Percentiles rank a stretch among this genome's conserved stretches.
These are phyloP conservation scores for Drosophila eohydei DNA, from an alignment of 2,888 invertebrate genomes.

Conservation along the genomic window DNA sequence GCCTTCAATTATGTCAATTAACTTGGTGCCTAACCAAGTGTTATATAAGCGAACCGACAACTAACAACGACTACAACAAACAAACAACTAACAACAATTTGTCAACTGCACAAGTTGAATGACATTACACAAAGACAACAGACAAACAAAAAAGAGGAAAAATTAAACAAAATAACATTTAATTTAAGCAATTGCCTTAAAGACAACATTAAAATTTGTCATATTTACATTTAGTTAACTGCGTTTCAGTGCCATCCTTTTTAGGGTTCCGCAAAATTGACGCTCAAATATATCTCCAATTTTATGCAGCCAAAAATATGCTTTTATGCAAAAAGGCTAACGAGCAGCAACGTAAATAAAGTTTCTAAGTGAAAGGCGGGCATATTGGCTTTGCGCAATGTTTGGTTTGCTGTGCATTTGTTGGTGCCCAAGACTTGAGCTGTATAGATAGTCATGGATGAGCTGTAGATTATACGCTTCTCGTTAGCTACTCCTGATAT, in stretches of 20 bases:
- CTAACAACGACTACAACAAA: conserved; percentile 28
- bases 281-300: conserved; percentile 7
- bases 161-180: conserved; percentile 27
- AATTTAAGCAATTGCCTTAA: conserved; percentile 9
- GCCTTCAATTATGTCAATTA: conserved; percentile 65
- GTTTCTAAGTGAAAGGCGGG: neutral
- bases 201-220: conserved; percentile 1
- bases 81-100: conserved; percentile 39
- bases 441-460: neutral
- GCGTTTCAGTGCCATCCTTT: conserved; percentile 35
- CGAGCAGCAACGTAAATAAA: conserved; percentile 33
- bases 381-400: neutral
- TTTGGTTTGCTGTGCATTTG: neutral
- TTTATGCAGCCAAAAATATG: conserved; percentile 27
- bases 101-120: conserved; percentile 59
- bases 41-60: conserved; percentile 36
- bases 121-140: conserved; percentile 32
- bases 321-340: conserved; percentile 47
- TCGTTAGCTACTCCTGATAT: too few species aligned
- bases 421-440: too few species aligned
- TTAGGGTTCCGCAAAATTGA: neutral
- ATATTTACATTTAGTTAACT: neutral
- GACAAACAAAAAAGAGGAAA: conserved; percentile 6
- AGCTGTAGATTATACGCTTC: too few species aligned
- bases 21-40: conserved; percentile 33